These are phyloP conservation scores for Lasaia peninsularis DNA, from an alignment of 1,140 invertebrate genomes.

Conservation along the genomic window DNA sequence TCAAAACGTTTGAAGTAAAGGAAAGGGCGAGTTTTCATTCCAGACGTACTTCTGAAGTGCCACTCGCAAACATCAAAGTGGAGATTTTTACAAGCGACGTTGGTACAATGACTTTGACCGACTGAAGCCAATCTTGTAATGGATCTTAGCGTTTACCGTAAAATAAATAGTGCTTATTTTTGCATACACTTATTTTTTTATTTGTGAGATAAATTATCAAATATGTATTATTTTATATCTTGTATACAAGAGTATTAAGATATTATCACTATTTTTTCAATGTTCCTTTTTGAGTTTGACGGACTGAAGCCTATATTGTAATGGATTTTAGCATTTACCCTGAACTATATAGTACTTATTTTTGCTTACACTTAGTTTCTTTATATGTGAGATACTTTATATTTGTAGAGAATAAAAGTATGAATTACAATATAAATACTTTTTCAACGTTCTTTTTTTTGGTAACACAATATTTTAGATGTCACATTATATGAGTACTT, in stretches of 20 bases:
- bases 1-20: conserved; percentile 48
- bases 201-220: too few relatives aligned
- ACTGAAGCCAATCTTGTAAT: conserved; percentile 8
- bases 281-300: conserved; percentile 32
- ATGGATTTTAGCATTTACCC: neutral
- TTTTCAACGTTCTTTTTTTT: too few relatives aligned
- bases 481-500: too few relatives aligned
- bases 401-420: too few relatives aligned
- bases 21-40: conserved; percentile 35
- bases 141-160: neutral
- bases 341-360: neutral
- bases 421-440: too few relatives aligned
- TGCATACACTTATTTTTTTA: neutral
- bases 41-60: conserved; percentile 43
- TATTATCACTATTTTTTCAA: too few relatives aligned
- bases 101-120: conserved; percentile 29
- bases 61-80: conserved; percentile 53
- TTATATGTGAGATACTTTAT: too few relatives aligned
- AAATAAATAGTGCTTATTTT: neutral
- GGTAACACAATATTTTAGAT: too few relatives aligned
- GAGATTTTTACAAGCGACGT: conserved; percentile 20
- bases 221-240: too few relatives aligned
- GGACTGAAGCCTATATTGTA: conserved; percentile 10
- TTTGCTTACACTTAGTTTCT: neutral
- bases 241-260: too few relatives aligned